Evolutionary conservation across 2,797 vertebrate genomes (phyloP), one percentile per base, ranked within the genome.

Genomic region (Myripristis murdjan): DNA sequence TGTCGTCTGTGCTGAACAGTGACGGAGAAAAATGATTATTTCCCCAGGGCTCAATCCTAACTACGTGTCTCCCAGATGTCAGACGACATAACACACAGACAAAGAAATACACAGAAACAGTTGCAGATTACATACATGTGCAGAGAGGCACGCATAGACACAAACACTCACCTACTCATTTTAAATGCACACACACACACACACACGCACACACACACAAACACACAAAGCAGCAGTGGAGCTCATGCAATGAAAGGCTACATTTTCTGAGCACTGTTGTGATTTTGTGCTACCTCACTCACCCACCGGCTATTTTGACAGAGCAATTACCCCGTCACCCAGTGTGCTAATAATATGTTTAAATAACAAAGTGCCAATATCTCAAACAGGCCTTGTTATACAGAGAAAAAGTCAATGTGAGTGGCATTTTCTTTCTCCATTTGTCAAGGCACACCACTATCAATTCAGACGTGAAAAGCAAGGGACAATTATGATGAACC

Each of bases 271-370:
- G 52, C 55, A 33, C 58, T 56, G 12, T 69, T 69, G 31, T 28
- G 57, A 47, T 75, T 61, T 59, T 63, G 35, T 77, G 22, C 37
- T 68, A 49, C 61, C 69, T 49, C 66, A 53, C 55, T 64, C 60
- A 67, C 57, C 65, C 43, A 14, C 26, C 9, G 64, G 71, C 59
- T 61, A 52, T 76, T 74, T 75, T 72, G 82, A 81, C 39, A 52
- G 52, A 73, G 48, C 61, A 68, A 77, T 83, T 83, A 81, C 51
- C 68, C 76, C 65, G 24, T 87, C 72, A 73, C 44, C 64, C 73
- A 79, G 58, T 82, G 70, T 64, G 57, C 61, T 73, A 1, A 24
- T 78, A 76, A 73, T 79, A 69, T 75, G 73, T 82, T 81, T 81
- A 79, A 70, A 64, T 73, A 83, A 51, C 64, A 69, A 76, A 52